These are phyloP conservation scores for Atta colombica DNA, from an alignment of 1,140 invertebrate genomes.

Conservation along the genomic window DNA sequence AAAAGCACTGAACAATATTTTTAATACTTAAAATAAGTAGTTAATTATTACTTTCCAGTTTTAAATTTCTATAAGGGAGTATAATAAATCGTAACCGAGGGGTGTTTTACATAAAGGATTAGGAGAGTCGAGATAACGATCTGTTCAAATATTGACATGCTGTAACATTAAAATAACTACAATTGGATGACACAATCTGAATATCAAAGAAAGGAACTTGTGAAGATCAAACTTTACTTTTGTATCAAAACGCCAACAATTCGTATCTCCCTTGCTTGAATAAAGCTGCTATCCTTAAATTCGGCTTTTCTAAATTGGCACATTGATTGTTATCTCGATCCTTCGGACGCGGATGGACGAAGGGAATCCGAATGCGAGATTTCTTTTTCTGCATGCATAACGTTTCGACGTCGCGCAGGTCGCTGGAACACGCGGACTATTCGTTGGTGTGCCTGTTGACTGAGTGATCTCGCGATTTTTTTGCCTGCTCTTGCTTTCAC, in stretches of 20 bases:
- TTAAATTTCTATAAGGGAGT: too few species aligned
- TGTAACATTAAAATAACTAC: neutral
- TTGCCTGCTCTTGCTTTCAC: constrained; percentile 65
- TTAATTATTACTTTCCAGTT: too few species aligned
- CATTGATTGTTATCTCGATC: constrained; percentile 11
- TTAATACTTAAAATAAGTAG: too few species aligned
- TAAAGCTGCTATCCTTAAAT: neutral
- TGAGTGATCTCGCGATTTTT: constrained; percentile 54
- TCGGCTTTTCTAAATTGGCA: neutral
- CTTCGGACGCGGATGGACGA: neutral
- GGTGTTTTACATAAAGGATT: neutral
- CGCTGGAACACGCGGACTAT: constrained; percentile 3
- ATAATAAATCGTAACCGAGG: neutral
- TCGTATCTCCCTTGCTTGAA: neutral
- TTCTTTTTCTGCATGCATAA: neutral
- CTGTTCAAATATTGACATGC: neutral
- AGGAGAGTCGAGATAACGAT: neutral
- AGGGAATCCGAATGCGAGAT: neutral
- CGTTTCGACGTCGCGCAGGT: neutral
- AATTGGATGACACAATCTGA: neutral
- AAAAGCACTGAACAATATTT: too few species aligned
- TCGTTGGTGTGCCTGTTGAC: constrained; percentile 58
- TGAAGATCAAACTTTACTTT: neutral
- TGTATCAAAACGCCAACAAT: neutral
- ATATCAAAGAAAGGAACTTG: neutral